Evolutionary conservation across 2,113 vertebrate genomes (phyloP).

Genomic region (Sorex araneus): DNA sequence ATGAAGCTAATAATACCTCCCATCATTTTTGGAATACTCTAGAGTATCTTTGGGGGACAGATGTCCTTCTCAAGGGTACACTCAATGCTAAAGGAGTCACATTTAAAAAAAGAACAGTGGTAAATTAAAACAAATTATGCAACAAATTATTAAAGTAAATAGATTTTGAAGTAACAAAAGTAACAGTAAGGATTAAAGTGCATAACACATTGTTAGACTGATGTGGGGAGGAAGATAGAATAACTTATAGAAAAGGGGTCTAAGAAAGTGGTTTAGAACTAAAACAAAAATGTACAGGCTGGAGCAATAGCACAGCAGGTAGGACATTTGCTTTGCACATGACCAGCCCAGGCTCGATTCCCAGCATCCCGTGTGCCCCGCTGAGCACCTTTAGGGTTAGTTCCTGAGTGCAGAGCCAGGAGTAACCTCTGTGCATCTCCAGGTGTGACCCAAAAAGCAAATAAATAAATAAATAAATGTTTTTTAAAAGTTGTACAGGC

Average conservation of each 20-base stretch:
- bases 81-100: background rate
- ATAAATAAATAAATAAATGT: too few relatives aligned
- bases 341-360: too few relatives aligned
- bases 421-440: too few relatives aligned
- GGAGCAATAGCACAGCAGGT: too few relatives aligned
- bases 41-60: background rate
- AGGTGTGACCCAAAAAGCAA: too few relatives aligned
- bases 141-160: background rate
- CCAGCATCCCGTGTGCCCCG: too few relatives aligned
- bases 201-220: background rate
- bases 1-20: background rate
- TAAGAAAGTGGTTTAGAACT: background rate
- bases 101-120: background rate
- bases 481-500: too few relatives aligned
- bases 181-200: background rate
- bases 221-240: background rate
- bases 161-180: background rate
- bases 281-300: background rate
- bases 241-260: background rate
- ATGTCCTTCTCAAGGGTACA: background rate
- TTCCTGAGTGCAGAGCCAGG: too few relatives aligned
- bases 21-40: background rate
- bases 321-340: too few relatives aligned
- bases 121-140: background rate
- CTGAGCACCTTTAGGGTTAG: too few relatives aligned